phyloP scores from a whole-genome alignment of 2,113 vertebrate genomes.

The Xiphias gladius region DNA sequence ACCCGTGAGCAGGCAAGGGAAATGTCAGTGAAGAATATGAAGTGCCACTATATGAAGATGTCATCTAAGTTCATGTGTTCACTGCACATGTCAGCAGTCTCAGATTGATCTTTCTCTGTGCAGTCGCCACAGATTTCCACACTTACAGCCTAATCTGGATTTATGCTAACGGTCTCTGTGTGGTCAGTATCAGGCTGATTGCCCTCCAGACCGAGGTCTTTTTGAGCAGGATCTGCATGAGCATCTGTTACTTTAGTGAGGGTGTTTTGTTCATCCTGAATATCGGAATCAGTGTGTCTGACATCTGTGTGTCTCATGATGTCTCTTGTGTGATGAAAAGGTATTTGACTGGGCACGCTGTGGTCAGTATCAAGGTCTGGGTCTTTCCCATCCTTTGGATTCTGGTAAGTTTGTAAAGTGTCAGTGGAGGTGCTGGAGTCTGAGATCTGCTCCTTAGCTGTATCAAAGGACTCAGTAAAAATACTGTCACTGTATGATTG shows the following conservation, averaged over 20 bases:
- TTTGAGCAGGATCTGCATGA: background rate
- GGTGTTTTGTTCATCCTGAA: conserved; percentile 40
- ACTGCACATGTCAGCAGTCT: conserved; percentile 6
- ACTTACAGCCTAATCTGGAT: conserved; percentile 4
- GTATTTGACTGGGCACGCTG: conserved; percentile 28
- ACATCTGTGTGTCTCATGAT: background rate
- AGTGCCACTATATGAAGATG: conserved; percentile 19
- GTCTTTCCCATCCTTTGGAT: conserved; percentile 24
- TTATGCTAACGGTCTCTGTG: background rate
- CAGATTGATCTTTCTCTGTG: background rate
- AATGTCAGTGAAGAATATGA: conserved; percentile 42
- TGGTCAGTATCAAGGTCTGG: conserved; percentile 24
- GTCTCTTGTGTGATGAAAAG: conserved; percentile 10
- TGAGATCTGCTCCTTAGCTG: conserved; percentile 74
- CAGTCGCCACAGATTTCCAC: background rate
- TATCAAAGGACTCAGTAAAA: conserved; percentile 67
- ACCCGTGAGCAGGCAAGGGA: conserved; percentile 27
- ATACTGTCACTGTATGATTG: conserved; percentile 70
- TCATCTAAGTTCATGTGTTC: conserved; percentile 27
- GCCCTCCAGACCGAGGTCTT: conserved; percentile 23
- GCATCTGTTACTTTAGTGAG: conserved; percentile 4
- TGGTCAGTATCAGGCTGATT: conserved; percentile 7
- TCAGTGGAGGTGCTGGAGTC: conserved; percentile 71
- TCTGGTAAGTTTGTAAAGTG: conserved; percentile 60
- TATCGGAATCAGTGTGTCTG: conserved; percentile 32